These are phyloP conservation scores for Oreohelix idahoensis DNA, from an alignment of 1,140 invertebrate genomes.

Conservation along the genomic window DNA sequence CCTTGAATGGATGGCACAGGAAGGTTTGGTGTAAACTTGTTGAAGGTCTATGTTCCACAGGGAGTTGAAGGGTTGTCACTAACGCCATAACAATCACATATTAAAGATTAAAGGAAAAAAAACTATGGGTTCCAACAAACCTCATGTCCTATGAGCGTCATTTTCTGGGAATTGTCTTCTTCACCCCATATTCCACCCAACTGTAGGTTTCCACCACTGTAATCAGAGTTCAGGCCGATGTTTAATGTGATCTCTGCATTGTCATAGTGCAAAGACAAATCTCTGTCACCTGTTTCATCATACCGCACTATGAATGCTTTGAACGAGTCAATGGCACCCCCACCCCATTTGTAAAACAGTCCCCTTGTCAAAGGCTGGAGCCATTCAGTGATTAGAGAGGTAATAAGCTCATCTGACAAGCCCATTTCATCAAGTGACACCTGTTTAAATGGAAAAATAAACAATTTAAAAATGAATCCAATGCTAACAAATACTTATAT, in stretches of 20 bases:
- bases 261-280: conserved; percentile 73
- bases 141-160: conserved; percentile 42
- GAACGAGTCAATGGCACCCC: conserved; percentile 72
- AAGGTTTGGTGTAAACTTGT: no score
- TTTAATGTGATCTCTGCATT: conserved; percentile 75
- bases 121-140: conserved; percentile 4
- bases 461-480: conserved; percentile 1
- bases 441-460: conserved; percentile 56
- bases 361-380: conserved; percentile 63
- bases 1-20: no score
- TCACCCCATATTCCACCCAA: conserved; percentile 66
- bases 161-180: conserved; percentile 25
- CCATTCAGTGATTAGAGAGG: conserved; percentile 66
- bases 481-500: no score
- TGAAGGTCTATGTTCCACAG: no score
- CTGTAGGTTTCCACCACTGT: conserved; percentile 70
- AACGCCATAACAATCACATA: no score
- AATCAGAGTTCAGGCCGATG: conserved; percentile 67
- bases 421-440: conserved; percentile 72
- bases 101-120: no score
- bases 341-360: conserved; percentile 71
- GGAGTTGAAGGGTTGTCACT: no score
- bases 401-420: conserved; percentile 71
- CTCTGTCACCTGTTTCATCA: conserved; percentile 67
- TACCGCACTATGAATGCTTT: conserved; percentile 74